Base-by-base conservation (phyloP, 2,113 vertebrate species). In the Mugil cephalus region DNA sequence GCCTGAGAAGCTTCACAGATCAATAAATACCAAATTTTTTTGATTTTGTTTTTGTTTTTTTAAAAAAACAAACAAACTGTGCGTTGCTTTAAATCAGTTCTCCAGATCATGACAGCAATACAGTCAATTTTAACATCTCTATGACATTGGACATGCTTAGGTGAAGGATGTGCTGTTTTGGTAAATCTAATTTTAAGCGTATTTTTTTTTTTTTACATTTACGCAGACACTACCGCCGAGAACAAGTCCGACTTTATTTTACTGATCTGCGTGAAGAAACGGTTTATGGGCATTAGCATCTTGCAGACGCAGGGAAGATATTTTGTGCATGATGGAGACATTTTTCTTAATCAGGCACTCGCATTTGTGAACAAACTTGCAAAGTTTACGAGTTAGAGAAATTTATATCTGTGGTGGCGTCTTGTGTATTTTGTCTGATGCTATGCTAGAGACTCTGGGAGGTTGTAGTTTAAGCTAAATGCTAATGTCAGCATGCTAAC, bases 11-110 rank as follows among this genome's bases (percentile, higher is more conserved):
- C 64, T 48, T 64, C 0, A 12, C 50, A 82, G 40, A 65, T 68
- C 34, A 75, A 80, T 75, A 81, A 84, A 82, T 74, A 80, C 34
- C 40, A 71, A 64, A n/a, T n/a, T n/a, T n/a, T n/a, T n/a, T n/a
- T n/a, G n/a, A n/a, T n/a, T n/a, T n/a, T n/a, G n/a, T n/a, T n/a
- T n/a, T n/a, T n/a, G n/a, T n/a, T n/a, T n/a, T n/a, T n/a, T n/a
- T n/a, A n/a, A n/a, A n/a, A n/a, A n/a, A n/a, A n/a, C n/a, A n/a
- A n/a, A n/a, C n/a, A 34, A 43, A 14, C 8, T 2, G 24, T 40
- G 55, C 10, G 47, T 51, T 4, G 6, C 15, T 69, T 52, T 40
- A 54, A 67, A 69, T 39, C 0, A 6, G 39, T 48, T 80, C 18
- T 51, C 19, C 24, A 53, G 51, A 74, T 30, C 9, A 21, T 30